These are phyloP conservation scores for Homarus gammarus DNA, from an alignment of 2,888 invertebrate genomes.

Conservation along the genomic window DNA sequence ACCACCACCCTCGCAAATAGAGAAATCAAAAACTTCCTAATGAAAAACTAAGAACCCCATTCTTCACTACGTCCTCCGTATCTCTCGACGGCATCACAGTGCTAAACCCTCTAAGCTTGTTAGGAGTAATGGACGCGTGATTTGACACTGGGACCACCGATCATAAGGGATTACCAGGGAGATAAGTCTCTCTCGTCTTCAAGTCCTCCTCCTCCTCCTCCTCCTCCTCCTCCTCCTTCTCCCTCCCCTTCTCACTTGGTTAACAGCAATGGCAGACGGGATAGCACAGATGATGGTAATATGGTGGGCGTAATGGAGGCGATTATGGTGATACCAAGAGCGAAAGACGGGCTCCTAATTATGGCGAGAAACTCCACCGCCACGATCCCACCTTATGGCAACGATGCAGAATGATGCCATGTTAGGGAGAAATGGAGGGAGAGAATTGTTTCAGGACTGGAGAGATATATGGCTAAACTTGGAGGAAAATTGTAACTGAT, in stretches of 20 bases:
- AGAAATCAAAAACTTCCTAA: too few relatives aligned
- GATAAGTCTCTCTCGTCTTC: constrained; percentile 20
- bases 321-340: constrained; percentile 17
- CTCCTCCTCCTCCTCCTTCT: too few relatives aligned
- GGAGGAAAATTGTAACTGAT: constrained; percentile 2
- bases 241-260: too few relatives aligned
- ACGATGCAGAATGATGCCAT: constrained; percentile 19
- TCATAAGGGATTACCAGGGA: constrained; percentile 18
- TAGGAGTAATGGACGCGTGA: constrained; percentile 10
- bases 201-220: not conserved
- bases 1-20: too few relatives aligned
- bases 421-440: not conserved
- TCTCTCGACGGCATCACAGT: not conserved
- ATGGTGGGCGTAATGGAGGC: constrained; percentile 26
- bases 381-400: not conserved
- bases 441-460: constrained; percentile 1
- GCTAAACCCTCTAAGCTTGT: not conserved
- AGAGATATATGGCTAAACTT: not conserved
- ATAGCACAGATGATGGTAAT: constrained; percentile 18
- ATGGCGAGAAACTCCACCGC: not conserved
- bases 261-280: constrained; percentile 8
- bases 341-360: not conserved
- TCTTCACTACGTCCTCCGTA: too few relatives aligned
- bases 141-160: constrained; percentile 29
- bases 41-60: too few relatives aligned